Evolutionary conservation across 37 sponge, comb jelly and placozoan species (phyloP), one percentile per base, ranked within the genome.

Genomic region (Mnemiopsis leidyi): DNA sequence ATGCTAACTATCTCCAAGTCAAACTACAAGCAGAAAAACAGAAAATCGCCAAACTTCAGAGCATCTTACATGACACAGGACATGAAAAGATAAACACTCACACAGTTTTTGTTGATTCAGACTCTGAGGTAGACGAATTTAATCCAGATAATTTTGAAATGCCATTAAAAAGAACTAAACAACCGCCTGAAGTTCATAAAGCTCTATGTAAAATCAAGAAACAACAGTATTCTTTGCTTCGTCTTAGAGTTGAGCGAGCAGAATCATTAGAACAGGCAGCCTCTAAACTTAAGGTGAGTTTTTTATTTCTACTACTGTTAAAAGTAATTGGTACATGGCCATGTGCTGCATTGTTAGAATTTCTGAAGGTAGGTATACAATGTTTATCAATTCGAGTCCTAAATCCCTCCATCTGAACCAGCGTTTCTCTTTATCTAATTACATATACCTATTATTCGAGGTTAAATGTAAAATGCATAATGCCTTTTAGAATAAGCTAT

Each of bases 1-100:
- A 98, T 37, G n/a, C 95, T 28, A 96, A 95, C 23, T 98, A 98
- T 93, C 69, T 96, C 20, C 82, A 94, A 0, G 93, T 98, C 94
- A 96, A 96, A 77, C 92, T 95, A 7, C 76, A 68, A 39, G 93
- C 76, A 18, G 98, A 98, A 69, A 93, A 68, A 32, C 95, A 94
- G 77, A 85, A 85, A 39, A 39, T 85, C 5, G 23, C 5, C 0
- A 85, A 85, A 37, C 30, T 85, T 18, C 33, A 85, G 35, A 40
- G 3, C 9, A 28, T 85, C 0, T 33, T 85, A 32, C 90, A 85
- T 85, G 48, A 85, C 61, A 85, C 48, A 3, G 1, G n/a, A 3
- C 61, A 40, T 23, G 61, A 85, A 21, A 85, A 85, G 39, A 61
- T 85, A 3, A 85, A 85, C 25, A 32, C 48, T 85, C 90, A 85